phyloP scores from a whole-genome alignment of 23 tunicate species.

The Trididemnum miniatum region DNA sequence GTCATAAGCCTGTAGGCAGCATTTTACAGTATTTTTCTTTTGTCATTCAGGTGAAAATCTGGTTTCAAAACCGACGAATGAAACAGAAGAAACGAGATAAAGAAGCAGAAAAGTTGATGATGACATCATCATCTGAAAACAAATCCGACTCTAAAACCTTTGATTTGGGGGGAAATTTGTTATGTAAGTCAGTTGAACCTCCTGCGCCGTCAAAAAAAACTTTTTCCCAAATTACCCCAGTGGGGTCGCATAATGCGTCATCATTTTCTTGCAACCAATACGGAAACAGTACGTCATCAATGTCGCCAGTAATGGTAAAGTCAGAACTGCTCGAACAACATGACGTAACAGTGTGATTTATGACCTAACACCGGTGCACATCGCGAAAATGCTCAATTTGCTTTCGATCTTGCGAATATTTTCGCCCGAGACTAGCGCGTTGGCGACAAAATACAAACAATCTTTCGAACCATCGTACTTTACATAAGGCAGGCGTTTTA shows the following conservation, averaged over 20 bases:
- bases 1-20: too few relatives aligned
- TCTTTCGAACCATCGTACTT: too few relatives aligned
- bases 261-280: conserved; percentile 8
- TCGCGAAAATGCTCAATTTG: too few relatives aligned
- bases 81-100: conserved; percentile 98
- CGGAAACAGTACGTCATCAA: conserved; percentile 17
- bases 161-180: neutral
- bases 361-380: too few relatives aligned
- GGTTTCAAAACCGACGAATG: conserved; percentile 99
- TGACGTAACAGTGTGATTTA: neutral
- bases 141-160: neutral
- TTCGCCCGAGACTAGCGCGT: too few relatives aligned
- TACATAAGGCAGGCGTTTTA: too few relatives aligned
- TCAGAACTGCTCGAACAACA: conserved; percentile 13
- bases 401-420: too few relatives aligned
- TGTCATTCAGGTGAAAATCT: conserved; percentile 77
- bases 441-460: too few relatives aligned
- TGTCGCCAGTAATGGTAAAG: conserved; percentile 17
- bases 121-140: neutral
- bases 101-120: conserved; percentile 78
- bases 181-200: neutral
- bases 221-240: neutral
- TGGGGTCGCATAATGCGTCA: neutral
- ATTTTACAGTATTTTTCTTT: too few relatives aligned
- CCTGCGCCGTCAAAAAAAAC: neutral